Conservation (phyloP, 2,797 vertebrate genomes). For the Myiotriccus ornatus region DNA sequence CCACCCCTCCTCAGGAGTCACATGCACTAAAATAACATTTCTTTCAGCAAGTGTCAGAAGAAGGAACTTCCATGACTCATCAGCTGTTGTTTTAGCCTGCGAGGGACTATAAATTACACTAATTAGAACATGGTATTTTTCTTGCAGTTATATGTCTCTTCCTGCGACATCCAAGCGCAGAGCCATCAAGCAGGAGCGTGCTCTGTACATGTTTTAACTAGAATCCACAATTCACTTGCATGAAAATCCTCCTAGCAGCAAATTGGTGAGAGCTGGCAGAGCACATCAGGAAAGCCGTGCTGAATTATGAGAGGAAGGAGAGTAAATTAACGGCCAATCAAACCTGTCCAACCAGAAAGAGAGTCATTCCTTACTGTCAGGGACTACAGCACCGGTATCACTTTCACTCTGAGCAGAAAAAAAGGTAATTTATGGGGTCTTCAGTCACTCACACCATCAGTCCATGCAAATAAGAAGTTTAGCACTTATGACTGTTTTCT, state of each 20-base stretch:
- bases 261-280: conserved; percentile 49
- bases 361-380: conserved; percentile 76
- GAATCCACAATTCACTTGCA: background rate
- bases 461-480: background rate
- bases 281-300: background rate
- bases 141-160: conserved; percentile 56
- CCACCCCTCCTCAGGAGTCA: background rate
- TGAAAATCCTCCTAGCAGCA: conserved; percentile 51
- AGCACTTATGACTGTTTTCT: background rate
- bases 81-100: conserved; percentile 63
- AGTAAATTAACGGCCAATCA: conserved; percentile 66
- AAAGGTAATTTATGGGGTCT: conserved; percentile 33
- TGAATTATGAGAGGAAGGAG: conserved; percentile 48
- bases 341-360: conserved; percentile 66
- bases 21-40: conserved; percentile 41
- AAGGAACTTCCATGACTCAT: conserved; percentile 57
- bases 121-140: conserved; percentile 59
- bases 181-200: conserved; percentile 31
- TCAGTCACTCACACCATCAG: background rate
- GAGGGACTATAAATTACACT: conserved; percentile 61
- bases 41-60: conserved; percentile 49
- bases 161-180: conserved; percentile 41
- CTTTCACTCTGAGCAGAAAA: conserved; percentile 33
- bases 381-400: conserved; percentile 49
- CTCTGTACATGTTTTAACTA: conserved; percentile 27